Conservation (phyloP, 2,797 vertebrate genomes). For the Synanceia verrucosa region DNA sequence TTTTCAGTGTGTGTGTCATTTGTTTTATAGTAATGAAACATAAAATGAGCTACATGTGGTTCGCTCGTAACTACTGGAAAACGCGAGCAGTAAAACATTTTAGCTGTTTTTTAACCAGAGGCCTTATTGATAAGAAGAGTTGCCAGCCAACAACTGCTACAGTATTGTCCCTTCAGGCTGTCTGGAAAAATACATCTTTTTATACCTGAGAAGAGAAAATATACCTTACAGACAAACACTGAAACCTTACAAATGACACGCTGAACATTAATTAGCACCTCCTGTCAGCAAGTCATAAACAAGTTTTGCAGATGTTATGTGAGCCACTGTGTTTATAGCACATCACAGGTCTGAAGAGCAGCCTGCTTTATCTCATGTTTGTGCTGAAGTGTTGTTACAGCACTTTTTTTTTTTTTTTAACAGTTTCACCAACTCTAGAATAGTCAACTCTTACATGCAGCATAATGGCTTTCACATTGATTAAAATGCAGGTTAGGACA, state of each 20-base stretch:
- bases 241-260: slow-evolving; percentile 24
- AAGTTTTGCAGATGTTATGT: slow-evolving; percentile 54
- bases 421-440: slow-evolving; percentile 1
- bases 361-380: slow-evolving; percentile 15
- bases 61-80: slow-evolving; percentile 27
- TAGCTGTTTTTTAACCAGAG: slow-evolving; percentile 28
- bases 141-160: slow-evolving; percentile 29
- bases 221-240: slow-evolving; percentile 15
- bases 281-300: slow-evolving; percentile 51
- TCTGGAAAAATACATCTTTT: slow-evolving; percentile 8
- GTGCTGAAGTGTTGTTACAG: slow-evolving; percentile 2
- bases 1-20: slow-evolving; percentile 9
- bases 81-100: slow-evolving; percentile 12
- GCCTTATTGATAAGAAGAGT: slow-evolving; percentile 54
- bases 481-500: background rate
- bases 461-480: background rate
- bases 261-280: slow-evolving; percentile 57
- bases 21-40: slow-evolving; percentile 15
- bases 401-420: background rate
- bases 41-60: slow-evolving; percentile 22
- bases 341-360: slow-evolving; percentile 23
- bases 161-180: slow-evolving; percentile 27
- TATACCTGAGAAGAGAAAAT: slow-evolving; percentile 18
- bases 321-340: slow-evolving; percentile 40
- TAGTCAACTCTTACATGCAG: background rate